Percentiles rank a stretch among this genome's conserved stretches.
Evolutionary conservation across 2,797 vertebrate genomes (phyloP).

Genomic region (Poecile montanus): DNA sequence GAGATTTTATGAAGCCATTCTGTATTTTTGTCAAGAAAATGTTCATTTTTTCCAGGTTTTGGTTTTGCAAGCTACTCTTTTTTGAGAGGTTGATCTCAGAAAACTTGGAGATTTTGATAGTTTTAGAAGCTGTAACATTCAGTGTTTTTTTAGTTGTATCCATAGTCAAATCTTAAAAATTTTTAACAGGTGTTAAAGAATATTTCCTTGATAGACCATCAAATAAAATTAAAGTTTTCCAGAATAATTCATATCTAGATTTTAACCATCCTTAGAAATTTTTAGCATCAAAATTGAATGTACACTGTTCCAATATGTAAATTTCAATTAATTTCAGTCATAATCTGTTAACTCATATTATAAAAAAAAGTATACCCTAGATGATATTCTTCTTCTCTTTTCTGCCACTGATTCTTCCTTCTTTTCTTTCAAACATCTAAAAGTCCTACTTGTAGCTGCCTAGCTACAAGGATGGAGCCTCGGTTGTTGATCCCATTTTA

Average conservation of each 20-base stretch:
- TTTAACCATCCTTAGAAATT: background rate
- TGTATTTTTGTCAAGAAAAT: background rate
- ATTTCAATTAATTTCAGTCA: background rate
- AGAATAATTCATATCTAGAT: background rate
- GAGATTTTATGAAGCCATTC: background rate
- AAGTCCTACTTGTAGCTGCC: background rate
- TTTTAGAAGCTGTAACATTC: background rate
- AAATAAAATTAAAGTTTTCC: background rate
- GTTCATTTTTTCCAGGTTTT: background rate
- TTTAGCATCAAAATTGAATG: background rate
- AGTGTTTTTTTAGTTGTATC: background rate
- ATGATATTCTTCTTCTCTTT: background rate
- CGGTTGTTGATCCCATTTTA: background rate
- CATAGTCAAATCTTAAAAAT: background rate
- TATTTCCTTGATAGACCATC: background rate
- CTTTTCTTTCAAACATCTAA: background rate
- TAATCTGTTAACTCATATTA: background rate
- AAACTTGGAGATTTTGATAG: background rate
- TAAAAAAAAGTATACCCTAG: background rate
- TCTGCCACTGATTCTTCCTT: background rate
- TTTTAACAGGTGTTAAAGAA: background rate
- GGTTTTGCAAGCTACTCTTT: background rate
- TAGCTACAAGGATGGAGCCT: background rate
- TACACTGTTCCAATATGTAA: background rate
- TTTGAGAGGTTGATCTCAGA: background rate